Conservation (phyloP, 2,797 vertebrate species). For the Megalops cyprinoides region DNA sequence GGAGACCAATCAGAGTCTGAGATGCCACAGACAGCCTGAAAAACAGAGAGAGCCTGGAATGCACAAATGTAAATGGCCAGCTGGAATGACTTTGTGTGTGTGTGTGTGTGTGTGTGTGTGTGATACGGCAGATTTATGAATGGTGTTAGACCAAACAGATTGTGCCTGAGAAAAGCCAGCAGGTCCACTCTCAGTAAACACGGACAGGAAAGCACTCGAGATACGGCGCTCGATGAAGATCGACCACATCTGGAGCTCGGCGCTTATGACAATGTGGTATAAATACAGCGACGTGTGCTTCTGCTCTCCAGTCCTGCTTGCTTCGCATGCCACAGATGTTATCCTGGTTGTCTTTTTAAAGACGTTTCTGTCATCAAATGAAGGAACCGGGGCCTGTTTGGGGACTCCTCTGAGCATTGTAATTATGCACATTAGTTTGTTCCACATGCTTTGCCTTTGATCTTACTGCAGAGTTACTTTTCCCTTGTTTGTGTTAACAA, state of each 20-base stretch:
- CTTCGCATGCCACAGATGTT: not conserved
- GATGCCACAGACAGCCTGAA: slow-evolving; percentile 2
- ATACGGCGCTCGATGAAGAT: slow-evolving; percentile 51
- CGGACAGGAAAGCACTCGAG: slow-evolving; percentile 49
- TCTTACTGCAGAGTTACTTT: not conserved
- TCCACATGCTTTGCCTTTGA: not conserved
- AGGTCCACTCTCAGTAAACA: slow-evolving; percentile 66
- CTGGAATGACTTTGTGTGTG: slow-evolving; percentile 7
- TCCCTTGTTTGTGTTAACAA: not conserved
- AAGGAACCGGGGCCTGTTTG: not conserved
- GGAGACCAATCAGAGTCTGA: slow-evolving; percentile 8
- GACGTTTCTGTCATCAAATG: slow-evolving; percentile 15
- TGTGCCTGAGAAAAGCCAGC: slow-evolving; percentile 60
- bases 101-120: slow-evolving; percentile 29
- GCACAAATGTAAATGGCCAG: slow-evolving; percentile 36
- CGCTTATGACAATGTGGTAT: slow-evolving; percentile 47
- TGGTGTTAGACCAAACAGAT: slow-evolving; percentile 65
- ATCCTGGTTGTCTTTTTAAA: not conserved
- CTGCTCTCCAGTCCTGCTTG: not conserved
- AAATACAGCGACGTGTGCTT: not conserved
- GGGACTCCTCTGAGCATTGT: not conserved
- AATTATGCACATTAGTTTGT: slow-evolving; percentile 14
- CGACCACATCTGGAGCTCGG: slow-evolving; percentile 55
- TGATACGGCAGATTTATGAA: slow-evolving; percentile 54
- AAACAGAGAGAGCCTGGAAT: not conserved